Conservation (phyloP, 2,113 vertebrate genomes). For the Microcebus griseorufus region DNA sequence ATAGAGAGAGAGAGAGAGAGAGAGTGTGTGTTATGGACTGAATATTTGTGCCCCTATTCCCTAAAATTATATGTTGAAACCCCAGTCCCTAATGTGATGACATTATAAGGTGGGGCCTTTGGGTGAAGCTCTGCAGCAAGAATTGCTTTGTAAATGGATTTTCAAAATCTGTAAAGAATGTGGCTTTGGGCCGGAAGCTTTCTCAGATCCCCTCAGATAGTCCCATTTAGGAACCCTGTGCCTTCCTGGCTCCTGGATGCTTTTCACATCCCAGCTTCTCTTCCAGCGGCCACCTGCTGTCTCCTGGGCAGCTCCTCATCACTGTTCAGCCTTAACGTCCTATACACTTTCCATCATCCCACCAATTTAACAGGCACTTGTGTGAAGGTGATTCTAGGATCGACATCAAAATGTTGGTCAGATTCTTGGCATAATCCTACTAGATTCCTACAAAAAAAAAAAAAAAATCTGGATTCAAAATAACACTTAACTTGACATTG, state of each 20-base stretch:
- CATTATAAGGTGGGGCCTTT: background rate
- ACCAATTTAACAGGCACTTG: background rate
- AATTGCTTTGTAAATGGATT: constrained; percentile 49
- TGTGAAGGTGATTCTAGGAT: background rate
- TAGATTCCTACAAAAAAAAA: background rate
- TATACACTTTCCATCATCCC: background rate
- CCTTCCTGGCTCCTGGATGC: accelerated
- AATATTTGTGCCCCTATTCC: background rate
- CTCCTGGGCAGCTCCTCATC: background rate
- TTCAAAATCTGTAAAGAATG: background rate
- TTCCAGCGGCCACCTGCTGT: accelerated
- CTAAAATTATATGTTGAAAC: background rate
- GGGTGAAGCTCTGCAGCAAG: background rate
- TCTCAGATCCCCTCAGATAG: background rate
- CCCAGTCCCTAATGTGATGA: background rate
- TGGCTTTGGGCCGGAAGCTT: background rate
- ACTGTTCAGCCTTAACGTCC: background rate
- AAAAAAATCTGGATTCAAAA: background rate
- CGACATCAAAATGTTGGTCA: background rate
- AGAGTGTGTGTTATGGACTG: background rate
- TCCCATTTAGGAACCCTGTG: background rate
- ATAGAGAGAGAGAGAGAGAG: no score
- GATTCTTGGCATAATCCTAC: background rate
- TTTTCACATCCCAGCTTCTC: no score
- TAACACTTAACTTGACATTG: background rate